Conservation (phyloP, 2,888 invertebrate species). For the Acrobasis repandana region DNA sequence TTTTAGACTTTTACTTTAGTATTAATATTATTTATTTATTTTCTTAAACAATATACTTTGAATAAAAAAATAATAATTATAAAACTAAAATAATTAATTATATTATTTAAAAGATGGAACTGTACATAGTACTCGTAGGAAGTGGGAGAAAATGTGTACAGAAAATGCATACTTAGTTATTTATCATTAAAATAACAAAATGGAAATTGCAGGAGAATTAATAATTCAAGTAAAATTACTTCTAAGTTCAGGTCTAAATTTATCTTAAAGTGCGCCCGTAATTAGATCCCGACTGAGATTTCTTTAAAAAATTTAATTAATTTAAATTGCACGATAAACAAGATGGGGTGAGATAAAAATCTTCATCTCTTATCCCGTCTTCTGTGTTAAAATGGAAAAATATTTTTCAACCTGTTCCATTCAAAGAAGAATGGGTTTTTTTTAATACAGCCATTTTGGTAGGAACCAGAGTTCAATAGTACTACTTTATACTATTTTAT, state of each 20-base stretch:
- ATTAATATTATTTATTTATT: too few relatives aligned
- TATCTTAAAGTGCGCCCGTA: slow-evolving; percentile 26
- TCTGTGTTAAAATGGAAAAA: not conserved
- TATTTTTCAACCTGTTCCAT: not conserved
- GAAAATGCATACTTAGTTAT: too few relatives aligned
- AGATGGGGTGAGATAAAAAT: not conserved
- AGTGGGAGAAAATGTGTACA: too few relatives aligned
- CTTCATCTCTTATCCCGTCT: not conserved
- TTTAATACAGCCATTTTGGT: not conserved
- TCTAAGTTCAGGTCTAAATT: slow-evolving; percentile 27
- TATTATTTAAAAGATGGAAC: too few relatives aligned
- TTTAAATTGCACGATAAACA: slow-evolving; percentile 18
- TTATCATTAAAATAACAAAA: slow-evolving; percentile 26
- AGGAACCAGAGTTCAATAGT: too few relatives aligned
- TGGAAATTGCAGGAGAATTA: slow-evolving; percentile 26
- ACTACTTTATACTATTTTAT: too few relatives aligned
- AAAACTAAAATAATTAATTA: too few relatives aligned
- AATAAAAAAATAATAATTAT: too few relatives aligned
- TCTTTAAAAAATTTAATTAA: slow-evolving; percentile 21
- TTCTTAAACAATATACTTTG: too few relatives aligned
- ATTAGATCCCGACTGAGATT: slow-evolving; percentile 25
- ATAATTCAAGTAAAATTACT: slow-evolving; percentile 32
- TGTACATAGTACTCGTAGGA: too few relatives aligned
- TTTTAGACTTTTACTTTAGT: too few relatives aligned
- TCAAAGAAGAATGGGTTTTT: not conserved